These are phyloP conservation scores for Leptinotarsa defecta DNA, from an alignment of 1,140 invertebrate genomes.

Conservation along the genomic window DNA sequence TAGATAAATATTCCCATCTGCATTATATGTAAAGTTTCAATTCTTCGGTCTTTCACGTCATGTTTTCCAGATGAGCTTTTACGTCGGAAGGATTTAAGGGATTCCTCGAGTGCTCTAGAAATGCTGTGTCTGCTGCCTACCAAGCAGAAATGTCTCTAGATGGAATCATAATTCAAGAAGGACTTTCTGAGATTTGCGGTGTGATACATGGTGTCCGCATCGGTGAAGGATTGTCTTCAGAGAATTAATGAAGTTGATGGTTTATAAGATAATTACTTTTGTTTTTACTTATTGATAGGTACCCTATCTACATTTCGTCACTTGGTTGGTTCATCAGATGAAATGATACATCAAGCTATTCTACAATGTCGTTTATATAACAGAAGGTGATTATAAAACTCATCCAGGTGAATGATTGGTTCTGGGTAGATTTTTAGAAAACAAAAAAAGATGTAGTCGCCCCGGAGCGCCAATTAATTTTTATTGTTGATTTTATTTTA, in stretches of 20 bases:
- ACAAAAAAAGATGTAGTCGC: too few relatives aligned
- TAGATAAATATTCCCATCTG: background rate
- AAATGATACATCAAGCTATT: too few relatives aligned
- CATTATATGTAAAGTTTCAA: background rate
- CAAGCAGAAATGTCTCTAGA: background rate
- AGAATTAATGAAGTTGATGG: background rate
- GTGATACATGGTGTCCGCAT: background rate
- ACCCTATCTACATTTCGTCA: too few relatives aligned
- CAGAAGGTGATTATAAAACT: too few relatives aligned
- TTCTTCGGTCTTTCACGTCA: background rate
- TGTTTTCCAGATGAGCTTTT: background rate
- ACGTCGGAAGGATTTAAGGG: background rate
- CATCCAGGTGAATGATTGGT: too few relatives aligned
- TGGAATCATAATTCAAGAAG: background rate
- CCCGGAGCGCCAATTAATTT: too few relatives aligned
- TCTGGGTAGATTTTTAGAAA: too few relatives aligned
- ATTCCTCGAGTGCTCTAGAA: background rate
- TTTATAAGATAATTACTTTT: too few relatives aligned
- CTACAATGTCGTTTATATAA: too few relatives aligned
- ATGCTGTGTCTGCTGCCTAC: background rate
- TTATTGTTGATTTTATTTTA: too few relatives aligned
- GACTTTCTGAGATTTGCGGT: background rate
- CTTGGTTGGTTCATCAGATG: too few relatives aligned
- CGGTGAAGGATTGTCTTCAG: background rate
- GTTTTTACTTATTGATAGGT: too few relatives aligned